Conservation (phyloP, 2,113 vertebrate species). For the Procavia capensis region DNA sequence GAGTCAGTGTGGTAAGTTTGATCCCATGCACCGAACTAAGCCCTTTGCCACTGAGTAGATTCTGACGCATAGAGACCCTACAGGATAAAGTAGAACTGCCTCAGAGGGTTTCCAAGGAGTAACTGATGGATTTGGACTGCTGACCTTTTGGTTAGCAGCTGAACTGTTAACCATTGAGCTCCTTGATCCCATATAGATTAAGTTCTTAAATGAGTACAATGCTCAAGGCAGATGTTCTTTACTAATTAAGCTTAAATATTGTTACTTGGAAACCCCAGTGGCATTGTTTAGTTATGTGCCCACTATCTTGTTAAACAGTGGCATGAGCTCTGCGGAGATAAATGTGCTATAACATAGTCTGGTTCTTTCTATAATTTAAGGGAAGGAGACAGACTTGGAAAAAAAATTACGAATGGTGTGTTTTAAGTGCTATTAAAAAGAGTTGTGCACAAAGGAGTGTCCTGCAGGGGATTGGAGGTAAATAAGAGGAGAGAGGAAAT, state of each 20-base stretch:
- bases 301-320: neutral
- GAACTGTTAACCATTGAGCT: too few relatives aligned
- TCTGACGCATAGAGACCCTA: too few relatives aligned
- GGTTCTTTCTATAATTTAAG: neutral
- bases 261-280: too few relatives aligned
- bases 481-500: neutral
- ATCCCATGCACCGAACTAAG: too few relatives aligned
- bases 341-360: neutral
- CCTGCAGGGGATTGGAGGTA: neutral
- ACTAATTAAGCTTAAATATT: too few relatives aligned
- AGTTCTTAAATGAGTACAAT: neutral
- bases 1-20: too few relatives aligned
- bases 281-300: neutral
- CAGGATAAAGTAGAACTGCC: too few relatives aligned
- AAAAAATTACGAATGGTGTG: neutral
- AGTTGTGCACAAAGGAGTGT: neutral
- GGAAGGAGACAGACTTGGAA: neutral
- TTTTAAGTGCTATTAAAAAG: conserved; percentile 12
- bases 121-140: too few relatives aligned
- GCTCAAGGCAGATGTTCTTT: neutral
- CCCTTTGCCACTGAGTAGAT: too few relatives aligned
- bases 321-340: neutral
- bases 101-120: too few relatives aligned
- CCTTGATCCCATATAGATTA: neutral
- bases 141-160: too few relatives aligned